Conservation (phyloP, 2,113 vertebrate genomes). For the Hippocampus comes region DNA sequence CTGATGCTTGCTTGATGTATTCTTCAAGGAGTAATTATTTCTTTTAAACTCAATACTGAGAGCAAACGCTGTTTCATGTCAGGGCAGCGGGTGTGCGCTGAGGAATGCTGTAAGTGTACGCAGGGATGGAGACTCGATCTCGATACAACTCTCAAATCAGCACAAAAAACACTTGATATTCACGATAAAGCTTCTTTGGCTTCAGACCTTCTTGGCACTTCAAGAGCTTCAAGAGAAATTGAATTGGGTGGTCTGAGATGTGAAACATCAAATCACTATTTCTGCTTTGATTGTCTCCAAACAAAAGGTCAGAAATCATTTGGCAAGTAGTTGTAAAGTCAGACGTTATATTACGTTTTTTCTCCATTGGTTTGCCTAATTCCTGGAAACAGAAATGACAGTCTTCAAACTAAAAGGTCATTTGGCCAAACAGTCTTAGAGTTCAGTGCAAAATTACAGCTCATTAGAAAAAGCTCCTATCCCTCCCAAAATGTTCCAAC, state of each 20-base stretch:
- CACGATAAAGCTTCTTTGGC: neutral
- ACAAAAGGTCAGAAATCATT: neutral
- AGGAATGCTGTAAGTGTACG: neutral
- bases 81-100: conserved; percentile 12
- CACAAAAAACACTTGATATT: neutral
- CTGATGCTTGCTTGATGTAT: conserved; percentile 48
- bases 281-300: neutral
- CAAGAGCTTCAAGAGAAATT: neutral
- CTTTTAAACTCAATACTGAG: conserved; percentile 18
- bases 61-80: conserved; percentile 54
- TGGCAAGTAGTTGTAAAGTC: neutral
- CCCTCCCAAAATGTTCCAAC: no score
- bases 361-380: no score
- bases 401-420: no score
- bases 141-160: neutral
- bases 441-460: no score
- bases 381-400: no score
- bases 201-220: neutral
- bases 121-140: neutral
- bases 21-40: conserved; percentile 39
- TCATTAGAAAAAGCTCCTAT: no score
- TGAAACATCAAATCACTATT: neutral
- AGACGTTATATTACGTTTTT: no score
- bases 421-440: neutral
- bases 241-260: neutral